Evolutionary conservation across 2,113 vertebrate genomes (phyloP), one percentile per base, ranked within the genome.

Genomic region (Eulemur macaco): DNA sequence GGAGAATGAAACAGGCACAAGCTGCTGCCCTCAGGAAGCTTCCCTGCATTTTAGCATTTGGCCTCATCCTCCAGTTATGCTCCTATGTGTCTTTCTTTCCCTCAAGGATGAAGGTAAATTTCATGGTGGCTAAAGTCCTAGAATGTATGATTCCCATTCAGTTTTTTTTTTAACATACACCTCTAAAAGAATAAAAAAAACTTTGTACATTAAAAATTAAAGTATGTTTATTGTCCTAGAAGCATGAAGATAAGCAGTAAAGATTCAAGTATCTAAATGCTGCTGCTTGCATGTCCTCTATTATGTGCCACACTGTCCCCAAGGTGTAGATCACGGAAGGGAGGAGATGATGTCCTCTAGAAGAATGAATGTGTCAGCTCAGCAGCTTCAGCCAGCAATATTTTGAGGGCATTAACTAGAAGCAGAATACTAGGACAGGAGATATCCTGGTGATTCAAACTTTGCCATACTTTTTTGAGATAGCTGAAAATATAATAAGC

Each of bases 31-130:
- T 12, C 39, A 3, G 12, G 17, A 8, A 29, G 6, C 4, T n/a
- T 12, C 0, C 0, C 0, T 1, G 0, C 9, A 0, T 60, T 37
- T 58, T 0, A 71, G 20, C 5, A 20, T 31, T 42, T 73, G 11
- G 6, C 11, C 15, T 39, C 42, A 12, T 23, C 18, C 7, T 76
- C 47, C 21, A 31, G 0, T 23, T n/a, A 21, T 3, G 27, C 15
- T 42, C 11, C 25, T 18, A 18, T 11, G 8, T 39, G 2, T 21
- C 37, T 74, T 74, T 52, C 7, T 3, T 74, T 52, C 9, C 3
- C 58, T 50, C 71, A 17, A 8, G n/a, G 45, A 29, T n/a, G 56
- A 54, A 69, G 12, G 18, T 47, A 10, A 52, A 8, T 80, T 74
- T 71, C n/a, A 91, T 87, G 58, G 2, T 29, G 27, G 13, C 50